These are phyloP conservation scores for Drosophila ambigua DNA, from an alignment of 1,140 invertebrate genomes.

Conservation along the genomic window DNA sequence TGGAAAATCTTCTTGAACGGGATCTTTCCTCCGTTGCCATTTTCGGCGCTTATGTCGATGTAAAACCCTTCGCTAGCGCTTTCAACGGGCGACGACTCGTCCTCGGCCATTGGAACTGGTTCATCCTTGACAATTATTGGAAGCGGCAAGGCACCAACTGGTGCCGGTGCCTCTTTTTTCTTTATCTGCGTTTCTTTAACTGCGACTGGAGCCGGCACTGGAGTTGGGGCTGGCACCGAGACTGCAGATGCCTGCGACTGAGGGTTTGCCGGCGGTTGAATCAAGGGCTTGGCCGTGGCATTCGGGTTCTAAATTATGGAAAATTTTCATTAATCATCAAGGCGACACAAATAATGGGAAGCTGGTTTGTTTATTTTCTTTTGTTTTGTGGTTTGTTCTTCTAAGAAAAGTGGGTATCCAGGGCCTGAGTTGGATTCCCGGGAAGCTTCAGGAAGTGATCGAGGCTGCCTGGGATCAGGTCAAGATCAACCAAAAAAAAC, in stretches of 20 bases:
- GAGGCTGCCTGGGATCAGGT: not conserved
- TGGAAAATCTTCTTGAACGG: conserved; percentile 80
- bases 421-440: conserved; percentile 1
- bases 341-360: not conserved
- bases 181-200: not conserved
- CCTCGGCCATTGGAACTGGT: not conserved
- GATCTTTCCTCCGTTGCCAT: conserved; percentile 59
- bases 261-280: conserved; percentile 11
- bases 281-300: conserved; percentile 40
- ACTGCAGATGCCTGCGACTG: not conserved
- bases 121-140: conserved; percentile 53
- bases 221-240: not conserved
- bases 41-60: conserved; percentile 32
- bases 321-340: conserved; percentile 25
- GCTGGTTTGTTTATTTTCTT: too few relatives aligned
- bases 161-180: not conserved
- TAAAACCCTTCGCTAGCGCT: not conserved
- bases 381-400: conserved; percentile 1
- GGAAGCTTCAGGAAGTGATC: not conserved
- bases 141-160: conserved; percentile 5
- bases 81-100: not conserved
- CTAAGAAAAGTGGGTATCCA: not conserved
- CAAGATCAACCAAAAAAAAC: conserved; percentile 8
- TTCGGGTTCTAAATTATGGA: conserved; percentile 60
- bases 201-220: not conserved